Conservation (phyloP, 2,888 invertebrate species). For the Eupithecia exiguata region DNA sequence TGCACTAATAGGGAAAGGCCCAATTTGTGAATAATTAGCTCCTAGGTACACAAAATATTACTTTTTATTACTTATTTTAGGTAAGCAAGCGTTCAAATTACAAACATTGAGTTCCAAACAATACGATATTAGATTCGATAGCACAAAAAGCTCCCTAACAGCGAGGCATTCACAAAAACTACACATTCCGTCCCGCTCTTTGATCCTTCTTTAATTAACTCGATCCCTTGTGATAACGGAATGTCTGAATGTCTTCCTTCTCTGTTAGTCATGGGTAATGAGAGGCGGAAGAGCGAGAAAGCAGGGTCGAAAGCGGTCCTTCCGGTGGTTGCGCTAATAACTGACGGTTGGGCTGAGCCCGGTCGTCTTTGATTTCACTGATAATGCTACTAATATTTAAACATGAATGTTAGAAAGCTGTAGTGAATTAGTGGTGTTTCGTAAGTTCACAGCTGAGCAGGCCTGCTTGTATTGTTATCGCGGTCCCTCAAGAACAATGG, state of each 20-base stretch:
- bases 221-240: slow-evolving; percentile 35
- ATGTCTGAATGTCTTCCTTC: slow-evolving; percentile 29
- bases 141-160: slow-evolving; percentile 34
- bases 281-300: slow-evolving; percentile 36
- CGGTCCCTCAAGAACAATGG: slow-evolving; percentile 27
- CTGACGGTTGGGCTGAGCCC: slow-evolving; percentile 23
- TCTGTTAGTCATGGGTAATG: slow-evolving; percentile 25
- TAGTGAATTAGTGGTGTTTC: slow-evolving; percentile 4
- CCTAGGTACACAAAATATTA: slow-evolving; percentile 21
- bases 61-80: too few relatives aligned
- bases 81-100: slow-evolving; percentile 20
- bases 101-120: slow-evolving; percentile 15
- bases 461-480: slow-evolving; percentile 15
- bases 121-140: slow-evolving; percentile 33
- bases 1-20: too few relatives aligned
- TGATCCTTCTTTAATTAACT: slow-evolving; percentile 41
- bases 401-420: slow-evolving; percentile 7
- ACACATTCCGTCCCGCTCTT: slow-evolving; percentile 41
- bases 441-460: slow-evolving; percentile 20
- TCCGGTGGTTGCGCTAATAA: slow-evolving; percentile 38
- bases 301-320: slow-evolving; percentile 25
- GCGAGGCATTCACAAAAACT: slow-evolving; percentile 36
- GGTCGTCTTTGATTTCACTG: slow-evolving; percentile 26
- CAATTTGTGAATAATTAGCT: background rate
- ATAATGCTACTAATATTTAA: background rate